phyloP scores from a whole-genome alignment of 1,140 invertebrate genomes.

The Anoplolepis gracilipes region DNA sequence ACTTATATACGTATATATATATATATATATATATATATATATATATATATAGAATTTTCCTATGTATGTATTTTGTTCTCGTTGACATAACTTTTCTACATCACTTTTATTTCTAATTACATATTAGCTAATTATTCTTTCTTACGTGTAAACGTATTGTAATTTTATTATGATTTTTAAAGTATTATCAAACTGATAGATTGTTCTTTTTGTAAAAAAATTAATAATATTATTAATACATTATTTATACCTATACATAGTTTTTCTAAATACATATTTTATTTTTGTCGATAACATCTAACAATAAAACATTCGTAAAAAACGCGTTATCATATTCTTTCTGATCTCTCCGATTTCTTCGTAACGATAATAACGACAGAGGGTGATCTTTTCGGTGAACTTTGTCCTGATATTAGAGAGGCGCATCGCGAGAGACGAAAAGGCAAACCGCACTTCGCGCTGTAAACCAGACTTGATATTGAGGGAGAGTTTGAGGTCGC shows the following conservation, averaged over 20 bases:
- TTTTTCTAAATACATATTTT: background rate
- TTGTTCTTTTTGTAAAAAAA: background rate
- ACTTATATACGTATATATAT: too few species aligned
- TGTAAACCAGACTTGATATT: slow-evolving; percentile 47
- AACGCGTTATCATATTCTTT: background rate
- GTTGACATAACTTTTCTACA: background rate
- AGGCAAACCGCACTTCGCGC: background rate
- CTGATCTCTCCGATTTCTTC: background rate
- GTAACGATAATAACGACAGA: background rate
- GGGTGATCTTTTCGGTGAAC: background rate
- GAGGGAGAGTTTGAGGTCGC: slow-evolving; percentile 42
- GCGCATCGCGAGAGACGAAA: background rate
- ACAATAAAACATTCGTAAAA: background rate
- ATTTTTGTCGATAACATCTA: background rate
- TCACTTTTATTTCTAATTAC: background rate
- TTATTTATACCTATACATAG: background rate
- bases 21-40: too few species aligned
- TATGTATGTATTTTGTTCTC: too few species aligned
- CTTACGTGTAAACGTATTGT: too few species aligned
- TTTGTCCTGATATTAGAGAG: background rate
- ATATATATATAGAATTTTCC: too few species aligned
- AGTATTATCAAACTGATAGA: background rate
- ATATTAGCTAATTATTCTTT: background rate
- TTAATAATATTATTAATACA: background rate
- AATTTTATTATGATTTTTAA: background rate